phyloP scores from a whole-genome alignment of 2,113 vertebrate species.

The Kryptolebias marmoratus region DNA sequence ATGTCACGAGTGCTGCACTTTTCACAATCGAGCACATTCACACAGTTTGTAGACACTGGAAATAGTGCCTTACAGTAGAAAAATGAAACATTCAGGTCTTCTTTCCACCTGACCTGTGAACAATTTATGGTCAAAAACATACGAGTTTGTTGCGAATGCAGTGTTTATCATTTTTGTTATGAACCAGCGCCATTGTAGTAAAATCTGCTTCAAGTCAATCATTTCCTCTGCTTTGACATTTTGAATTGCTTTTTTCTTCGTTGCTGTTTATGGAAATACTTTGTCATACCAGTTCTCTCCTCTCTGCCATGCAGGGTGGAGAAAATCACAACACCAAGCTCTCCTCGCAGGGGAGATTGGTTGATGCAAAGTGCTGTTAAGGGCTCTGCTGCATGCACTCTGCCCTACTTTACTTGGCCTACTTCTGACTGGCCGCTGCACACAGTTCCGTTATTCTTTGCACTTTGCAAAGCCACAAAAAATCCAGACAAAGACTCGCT shows the following conservation, averaged over 20 bases:
- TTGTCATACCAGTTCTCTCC: not conserved
- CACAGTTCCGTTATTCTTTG: conserved; percentile 10
- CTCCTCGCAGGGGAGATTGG: not conserved
- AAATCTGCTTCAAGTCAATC: too few species aligned
- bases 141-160: too few species aligned
- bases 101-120: not conserved
- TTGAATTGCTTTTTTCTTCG: too few species aligned
- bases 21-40: too few species aligned
- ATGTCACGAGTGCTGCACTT: not conserved
- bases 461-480: conserved; percentile 1
- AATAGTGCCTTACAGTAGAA: not conserved
- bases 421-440: conserved; percentile 16
- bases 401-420: conserved; percentile 37
- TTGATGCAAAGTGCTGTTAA: conserved; percentile 1
- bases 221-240: too few species aligned
- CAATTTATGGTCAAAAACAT: too few species aligned
- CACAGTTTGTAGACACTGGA: too few species aligned
- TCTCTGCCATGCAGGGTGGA: not conserved
- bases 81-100: not conserved
- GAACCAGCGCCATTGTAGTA: too few species aligned
- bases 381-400: not conserved
- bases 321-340: too few species aligned
- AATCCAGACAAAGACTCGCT: not conserved
- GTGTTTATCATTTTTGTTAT: too few species aligned
- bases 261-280: not conserved